A percentile compares a stretch with the other conserved stretches of the same genome.
phyloP scores from a whole-genome alignment of 1,140 invertebrate species.

The Stenopsyche tienmushanensis region DNA sequence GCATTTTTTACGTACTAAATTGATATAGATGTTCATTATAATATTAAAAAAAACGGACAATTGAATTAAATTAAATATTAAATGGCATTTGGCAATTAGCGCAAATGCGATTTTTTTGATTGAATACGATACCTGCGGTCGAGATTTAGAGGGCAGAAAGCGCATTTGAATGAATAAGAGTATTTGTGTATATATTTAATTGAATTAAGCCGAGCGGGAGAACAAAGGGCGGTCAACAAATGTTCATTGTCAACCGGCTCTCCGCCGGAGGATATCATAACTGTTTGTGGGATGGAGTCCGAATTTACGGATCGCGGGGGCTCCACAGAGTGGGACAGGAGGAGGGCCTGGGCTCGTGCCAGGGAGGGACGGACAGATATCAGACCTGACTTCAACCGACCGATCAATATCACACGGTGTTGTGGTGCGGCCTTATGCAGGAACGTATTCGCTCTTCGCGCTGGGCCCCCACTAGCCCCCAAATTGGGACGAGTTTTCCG shows the following conservation, averaged over 20 bases:
- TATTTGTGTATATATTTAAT: no score
- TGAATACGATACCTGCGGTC: no score
- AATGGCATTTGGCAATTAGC: no score
- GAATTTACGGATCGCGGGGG: background rate
- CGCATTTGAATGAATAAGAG: no score
- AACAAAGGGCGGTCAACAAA: conserved; percentile 35
- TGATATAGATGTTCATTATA: no score
- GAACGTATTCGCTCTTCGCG: conserved; percentile 18
- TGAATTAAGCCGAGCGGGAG: conserved; percentile 18
- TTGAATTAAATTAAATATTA: no score
- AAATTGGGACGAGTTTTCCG: conserved; percentile 31
- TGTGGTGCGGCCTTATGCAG: conserved; percentile 30
- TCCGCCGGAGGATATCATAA: conserved; percentile 35
- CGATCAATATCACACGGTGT: conserved; percentile 36
- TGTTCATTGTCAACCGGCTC: conserved; percentile 35
- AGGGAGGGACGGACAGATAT: conserved; percentile 18
- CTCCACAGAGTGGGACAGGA: background rate
- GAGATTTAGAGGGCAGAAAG: no score
- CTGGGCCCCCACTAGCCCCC: background rate
- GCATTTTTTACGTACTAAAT: no score
- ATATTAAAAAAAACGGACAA: no score
- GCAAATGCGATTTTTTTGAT: no score
- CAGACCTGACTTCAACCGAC: conserved; percentile 16
- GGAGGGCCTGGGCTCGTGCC: conserved; percentile 15
- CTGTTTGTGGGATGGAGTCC: conserved; percentile 22